Evolutionary conservation across 1,140 invertebrate species (phyloP).

Genomic region (Ips typographus): DNA sequence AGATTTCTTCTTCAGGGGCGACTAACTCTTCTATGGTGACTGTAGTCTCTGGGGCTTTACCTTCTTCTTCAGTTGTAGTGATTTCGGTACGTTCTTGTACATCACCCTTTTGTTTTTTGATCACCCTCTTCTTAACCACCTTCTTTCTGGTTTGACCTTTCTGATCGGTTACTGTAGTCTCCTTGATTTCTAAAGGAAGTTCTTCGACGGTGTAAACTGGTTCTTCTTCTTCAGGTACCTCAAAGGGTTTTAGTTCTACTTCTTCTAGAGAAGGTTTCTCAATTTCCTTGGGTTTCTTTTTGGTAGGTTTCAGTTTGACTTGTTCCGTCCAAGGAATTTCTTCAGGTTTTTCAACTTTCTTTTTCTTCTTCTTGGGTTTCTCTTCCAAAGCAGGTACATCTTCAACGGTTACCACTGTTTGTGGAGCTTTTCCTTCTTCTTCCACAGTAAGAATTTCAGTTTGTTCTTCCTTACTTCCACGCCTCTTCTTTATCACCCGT

Average conservation of each 20-base stretch:
- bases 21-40: slow-evolving; percentile 51
- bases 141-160: slow-evolving; percentile 46
- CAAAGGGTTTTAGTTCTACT: slow-evolving; percentile 47
- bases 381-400: slow-evolving; percentile 37
- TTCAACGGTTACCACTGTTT: slow-evolving; percentile 46
- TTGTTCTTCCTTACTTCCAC: slow-evolving; percentile 46
- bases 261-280: slow-evolving; percentile 45
- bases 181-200: slow-evolving; percentile 48
- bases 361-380: slow-evolving; percentile 42
- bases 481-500: slow-evolving; percentile 44
- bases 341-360: slow-evolving; percentile 34
- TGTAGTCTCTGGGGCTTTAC: slow-evolving; percentile 46
- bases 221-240: slow-evolving; percentile 32
- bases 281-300: slow-evolving; percentile 30
- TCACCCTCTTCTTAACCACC: slow-evolving; percentile 46
- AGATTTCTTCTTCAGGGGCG: slow-evolving; percentile 45
- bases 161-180: slow-evolving; percentile 47
- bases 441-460: slow-evolving; percentile 49
- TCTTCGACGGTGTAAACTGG: slow-evolving; percentile 46
- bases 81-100: slow-evolving; percentile 54
- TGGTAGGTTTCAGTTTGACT: slow-evolving; percentile 45
- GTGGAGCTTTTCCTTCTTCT: slow-evolving; percentile 48
- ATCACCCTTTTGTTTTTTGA: slow-evolving; percentile 53
- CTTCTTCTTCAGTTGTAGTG: slow-evolving; percentile 55
- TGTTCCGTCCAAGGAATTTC: slow-evolving; percentile 44